Evolutionary conservation across 2,797 vertebrate species (phyloP).

Genomic region (Characodon lateralis): DNA sequence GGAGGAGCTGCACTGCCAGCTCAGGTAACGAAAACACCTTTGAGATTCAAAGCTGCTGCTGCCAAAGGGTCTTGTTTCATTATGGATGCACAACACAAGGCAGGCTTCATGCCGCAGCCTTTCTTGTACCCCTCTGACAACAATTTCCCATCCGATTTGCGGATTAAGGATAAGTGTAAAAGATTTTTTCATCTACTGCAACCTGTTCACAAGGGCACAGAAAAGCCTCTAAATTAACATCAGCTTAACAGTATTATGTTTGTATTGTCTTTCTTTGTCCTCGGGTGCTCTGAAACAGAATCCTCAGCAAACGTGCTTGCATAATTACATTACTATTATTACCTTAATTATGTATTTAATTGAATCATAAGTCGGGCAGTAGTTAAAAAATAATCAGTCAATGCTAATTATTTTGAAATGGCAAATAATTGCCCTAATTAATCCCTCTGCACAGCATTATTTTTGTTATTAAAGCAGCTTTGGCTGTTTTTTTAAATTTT

Average conservation of each 20-base stretch:
- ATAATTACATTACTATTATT: conserved; percentile 3
- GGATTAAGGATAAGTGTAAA: conserved; percentile 1
- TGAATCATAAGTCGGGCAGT: not conserved
- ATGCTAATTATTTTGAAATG: conserved; percentile 3
- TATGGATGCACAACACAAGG: not conserved
- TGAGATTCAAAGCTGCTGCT: conserved; percentile 18
- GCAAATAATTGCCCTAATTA: conserved; percentile 3
- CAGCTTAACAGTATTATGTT: not conserved
- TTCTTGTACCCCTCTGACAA: conserved; percentile 1
- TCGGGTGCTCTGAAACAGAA: not conserved
- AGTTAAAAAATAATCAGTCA: not conserved
- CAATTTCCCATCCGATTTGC: not conserved
- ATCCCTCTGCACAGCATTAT: not conserved
- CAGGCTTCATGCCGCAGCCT: not conserved
- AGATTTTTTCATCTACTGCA: not conserved
- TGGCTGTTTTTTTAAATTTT: not conserved
- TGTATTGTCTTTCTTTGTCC: not conserved
- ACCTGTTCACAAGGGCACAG: not conserved
- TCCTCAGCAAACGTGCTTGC: conserved; percentile 2
- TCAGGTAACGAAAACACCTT: conserved; percentile 81
- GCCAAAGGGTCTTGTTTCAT: conserved; percentile 8
- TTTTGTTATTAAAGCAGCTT: not conserved
- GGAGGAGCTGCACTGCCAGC: conserved; percentile 84
- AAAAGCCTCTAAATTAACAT: not conserved
- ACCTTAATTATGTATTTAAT: not conserved